These are phyloP conservation scores for Phylloscopus trochilus DNA, from an alignment of 2,113 vertebrate genomes.

Conservation along the genomic window DNA sequence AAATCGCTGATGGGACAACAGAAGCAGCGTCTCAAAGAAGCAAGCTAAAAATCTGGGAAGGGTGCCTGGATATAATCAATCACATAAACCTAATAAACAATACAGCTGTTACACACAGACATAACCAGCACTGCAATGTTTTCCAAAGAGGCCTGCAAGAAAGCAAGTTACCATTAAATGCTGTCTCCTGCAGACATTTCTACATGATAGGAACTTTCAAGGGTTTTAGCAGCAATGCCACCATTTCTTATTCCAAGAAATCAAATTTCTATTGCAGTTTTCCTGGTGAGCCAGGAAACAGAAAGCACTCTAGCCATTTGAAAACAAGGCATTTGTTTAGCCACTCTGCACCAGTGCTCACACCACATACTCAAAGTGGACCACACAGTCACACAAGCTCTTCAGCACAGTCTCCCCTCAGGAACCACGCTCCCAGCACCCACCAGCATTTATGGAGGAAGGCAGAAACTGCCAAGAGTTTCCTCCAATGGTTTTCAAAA, in stretches of 20 bases:
- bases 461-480: background rate
- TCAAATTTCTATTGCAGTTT: background rate
- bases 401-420: background rate
- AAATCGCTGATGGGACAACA: background rate
- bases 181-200: background rate
- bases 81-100: slow-evolving; percentile 23
- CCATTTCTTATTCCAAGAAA: background rate
- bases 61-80: slow-evolving; percentile 34
- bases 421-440: accelerated
- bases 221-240: background rate
- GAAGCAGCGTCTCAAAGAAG: background rate
- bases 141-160: background rate
- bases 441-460: background rate
- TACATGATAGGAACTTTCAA: background rate
- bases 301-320: background rate
- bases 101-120: background rate
- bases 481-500: background rate
- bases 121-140: background rate
- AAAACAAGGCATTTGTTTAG: background rate
- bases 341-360: background rate
- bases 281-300: background rate
- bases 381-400: accelerated
- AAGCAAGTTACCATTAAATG: background rate
- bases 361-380: accelerated
- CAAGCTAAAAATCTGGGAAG: slow-evolving; percentile 28